phyloP scores from a whole-genome alignment of 2,113 vertebrate genomes.

The Pelobates fuscus region DNA sequence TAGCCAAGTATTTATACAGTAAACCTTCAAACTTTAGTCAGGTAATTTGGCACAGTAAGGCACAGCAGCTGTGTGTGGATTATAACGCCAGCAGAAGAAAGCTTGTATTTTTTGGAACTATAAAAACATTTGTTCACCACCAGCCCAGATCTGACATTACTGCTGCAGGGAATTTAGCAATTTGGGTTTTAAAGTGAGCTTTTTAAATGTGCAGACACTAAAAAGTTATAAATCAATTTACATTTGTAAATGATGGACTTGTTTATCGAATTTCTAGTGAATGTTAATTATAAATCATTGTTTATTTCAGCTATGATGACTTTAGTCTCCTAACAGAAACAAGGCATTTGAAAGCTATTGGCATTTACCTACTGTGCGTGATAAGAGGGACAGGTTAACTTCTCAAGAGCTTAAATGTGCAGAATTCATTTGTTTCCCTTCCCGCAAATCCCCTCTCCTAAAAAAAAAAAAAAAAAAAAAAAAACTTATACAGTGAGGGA shows the following conservation, averaged over 20 bases:
- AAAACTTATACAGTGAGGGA: no score
- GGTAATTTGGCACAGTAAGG: slow-evolving; percentile 25
- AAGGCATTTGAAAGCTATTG: neutral
- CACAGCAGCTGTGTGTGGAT: slow-evolving; percentile 34
- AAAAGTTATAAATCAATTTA: slow-evolving; percentile 18
- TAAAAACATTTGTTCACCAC: slow-evolving; percentile 36
- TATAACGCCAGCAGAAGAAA: slow-evolving; percentile 20
- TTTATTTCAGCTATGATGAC: neutral
- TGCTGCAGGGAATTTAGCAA: slow-evolving; percentile 17
- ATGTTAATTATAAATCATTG: neutral
- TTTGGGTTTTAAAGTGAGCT: slow-evolving; percentile 29
- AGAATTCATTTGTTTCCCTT: no score
- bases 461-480: no score
- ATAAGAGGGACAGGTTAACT: no score
- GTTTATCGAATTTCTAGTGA: neutral
- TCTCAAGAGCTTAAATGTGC: no score
- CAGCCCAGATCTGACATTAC: slow-evolving; percentile 13
- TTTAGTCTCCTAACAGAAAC: neutral
- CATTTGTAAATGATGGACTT: neutral
- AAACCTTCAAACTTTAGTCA: slow-evolving; percentile 33
- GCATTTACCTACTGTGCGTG: no score
- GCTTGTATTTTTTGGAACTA: slow-evolving; percentile 21
- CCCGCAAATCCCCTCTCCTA: no score
- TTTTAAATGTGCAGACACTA: slow-evolving; percentile 12
- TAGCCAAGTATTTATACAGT: slow-evolving; percentile 32